Base-by-base conservation (phyloP, 2,888 invertebrate species). In the Drosophila leonis region DNA sequence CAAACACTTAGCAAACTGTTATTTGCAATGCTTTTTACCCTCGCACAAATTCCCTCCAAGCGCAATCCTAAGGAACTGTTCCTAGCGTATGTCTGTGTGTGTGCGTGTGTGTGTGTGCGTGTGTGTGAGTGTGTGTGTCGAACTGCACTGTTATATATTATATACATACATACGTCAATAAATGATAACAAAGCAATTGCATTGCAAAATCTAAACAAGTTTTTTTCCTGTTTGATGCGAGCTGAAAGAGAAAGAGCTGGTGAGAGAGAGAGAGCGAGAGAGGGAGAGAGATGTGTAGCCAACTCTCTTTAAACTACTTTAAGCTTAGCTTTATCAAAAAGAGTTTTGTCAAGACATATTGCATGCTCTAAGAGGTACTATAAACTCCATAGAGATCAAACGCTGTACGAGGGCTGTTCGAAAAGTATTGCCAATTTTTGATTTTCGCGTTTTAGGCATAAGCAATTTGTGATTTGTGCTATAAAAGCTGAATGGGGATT, bases 81-180 rank as follows among this genome's bases (percentile, higher is more conserved):
- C 55, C 55, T 44, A 35, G 52, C 52, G 49, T 49, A 13, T 33
- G 33, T 10, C 20, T 20, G 41, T 24, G 33, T 49, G 62, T 20
- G 41, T 3, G 31, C 10, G 55, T 8, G 33, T 6, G 33, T 20
- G 54, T 2, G 42, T 15, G 41, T 39, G 41, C 13, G 56, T 46
- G 41, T 46, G 68, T 31, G 24, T 41, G 61, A 31, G 63, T 44
- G 62, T 33, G 54, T 64, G 44, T 65, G 37, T 60, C 15, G 20
- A 72, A 68, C 65, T 69, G 76, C 74, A 74, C 78, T 77, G 78
- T 74, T 74, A 78, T 78, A 73, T 75, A 66, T 65, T 73, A 65
- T 70, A 70, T 75, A 68, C 55, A 60, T 37, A 59, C 29, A 68
- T 35, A 66, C 64, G 57, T 64, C 42, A 76, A 73, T 78, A 78